Base-by-base conservation (phyloP, 2,797 vertebrate genomes). In the Myotis findleyi region DNA sequence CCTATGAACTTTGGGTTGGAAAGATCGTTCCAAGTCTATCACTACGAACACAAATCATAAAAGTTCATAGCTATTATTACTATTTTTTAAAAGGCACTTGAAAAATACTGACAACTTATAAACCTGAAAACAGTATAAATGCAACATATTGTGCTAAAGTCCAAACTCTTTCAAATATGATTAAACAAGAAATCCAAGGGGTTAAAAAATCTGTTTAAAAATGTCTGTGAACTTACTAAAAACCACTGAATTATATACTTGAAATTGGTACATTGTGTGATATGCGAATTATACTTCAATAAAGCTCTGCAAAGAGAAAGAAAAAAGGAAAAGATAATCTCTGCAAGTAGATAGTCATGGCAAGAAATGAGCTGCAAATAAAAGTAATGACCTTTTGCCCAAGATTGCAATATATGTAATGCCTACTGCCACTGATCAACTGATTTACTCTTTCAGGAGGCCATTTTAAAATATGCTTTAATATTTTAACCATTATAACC, bases 361-460 rank as follows among this genome's bases (percentile, higher is more conserved):
- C 33, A 90, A 88, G n/a, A 79, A 77, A 77, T 88, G 87, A 68
- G 3, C 0, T 21, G 6, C 33, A 76, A 69, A 81, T 18, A 57
- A 94, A 95, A 72, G 87, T 53, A 59, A 82, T 7, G 5, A 36
- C 9, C 30, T 89, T 91, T 79, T 53, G 83, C 49, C 88, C 5
- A 55, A 62, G 30, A 73, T n/a, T 64, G 25, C 6, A 64, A 33
- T 66, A 80, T 47, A 47, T 36, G 49, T 57, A 83, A 68, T 4
- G 21, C 41, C 33, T 21, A 21, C 6, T 36, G 21, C 47, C 20
- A 69, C 38, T 41, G 9, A 33, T 5, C 55, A 83, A 79, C 16
- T 23, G 16, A 95, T 27, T 64, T 17, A 80, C 33, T 44, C 33
- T 73, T 68, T 84, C 36, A 62, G 38, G 51, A 90, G 16, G 18